Evolutionary conservation across 2,113 vertebrate genomes (phyloP).

Genomic region (Notechis scutatus): DNA sequence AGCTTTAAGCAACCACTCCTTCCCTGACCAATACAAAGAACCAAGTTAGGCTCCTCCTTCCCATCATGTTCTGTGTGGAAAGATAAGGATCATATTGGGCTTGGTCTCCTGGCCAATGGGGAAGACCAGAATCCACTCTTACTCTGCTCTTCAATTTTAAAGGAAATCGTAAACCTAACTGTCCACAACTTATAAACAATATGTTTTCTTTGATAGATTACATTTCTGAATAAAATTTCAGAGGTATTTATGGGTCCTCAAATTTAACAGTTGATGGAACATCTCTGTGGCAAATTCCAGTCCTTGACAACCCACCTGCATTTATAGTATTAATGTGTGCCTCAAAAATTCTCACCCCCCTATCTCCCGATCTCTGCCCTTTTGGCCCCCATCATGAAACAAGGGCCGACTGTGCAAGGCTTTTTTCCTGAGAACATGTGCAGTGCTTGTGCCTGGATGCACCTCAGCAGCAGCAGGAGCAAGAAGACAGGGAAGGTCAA

Average conservation of each 20-base stretch:
- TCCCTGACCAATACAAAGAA: neutral
- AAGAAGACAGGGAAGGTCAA: neutral
- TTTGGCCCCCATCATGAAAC: neutral
- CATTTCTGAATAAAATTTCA: neutral
- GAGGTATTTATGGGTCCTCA: neutral
- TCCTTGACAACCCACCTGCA: neutral
- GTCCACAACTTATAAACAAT: neutral
- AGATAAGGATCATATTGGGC: neutral
- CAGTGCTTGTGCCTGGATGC: neutral
- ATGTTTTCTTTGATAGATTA: neutral
- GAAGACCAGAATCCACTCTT: neutral
- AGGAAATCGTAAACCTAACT: neutral
- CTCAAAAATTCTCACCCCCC: neutral
- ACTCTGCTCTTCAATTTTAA: neutral
- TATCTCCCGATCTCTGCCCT: neutral
- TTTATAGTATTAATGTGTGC: neutral
- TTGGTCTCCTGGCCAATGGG: neutral
- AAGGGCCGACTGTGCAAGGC: neutral
- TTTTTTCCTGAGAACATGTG: neutral
- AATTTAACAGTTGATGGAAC: neutral
- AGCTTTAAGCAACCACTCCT: neutral
- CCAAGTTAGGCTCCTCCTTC: neutral
- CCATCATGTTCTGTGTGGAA: neutral
- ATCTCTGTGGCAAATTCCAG: neutral
- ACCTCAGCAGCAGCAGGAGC: neutral